A percentile compares a stretch with the other conserved stretches of the same genome.
Conservation (phyloP, 2,888 invertebrate species). For the Meiosimyza decipiens region DNA sequence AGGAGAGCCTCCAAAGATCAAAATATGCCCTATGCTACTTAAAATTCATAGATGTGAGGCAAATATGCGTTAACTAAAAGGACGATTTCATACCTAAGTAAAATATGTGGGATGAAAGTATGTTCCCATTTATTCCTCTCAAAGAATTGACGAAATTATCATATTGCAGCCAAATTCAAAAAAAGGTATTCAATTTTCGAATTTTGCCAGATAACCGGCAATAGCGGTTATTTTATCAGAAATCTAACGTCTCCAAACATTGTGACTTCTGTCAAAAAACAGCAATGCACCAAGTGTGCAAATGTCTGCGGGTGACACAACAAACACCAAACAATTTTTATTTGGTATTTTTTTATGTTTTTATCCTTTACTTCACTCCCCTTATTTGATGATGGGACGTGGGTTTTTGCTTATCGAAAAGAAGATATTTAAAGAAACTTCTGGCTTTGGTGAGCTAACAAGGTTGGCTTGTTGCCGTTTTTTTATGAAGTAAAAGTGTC, state of each 20-base stretch:
- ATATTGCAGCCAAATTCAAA: no score
- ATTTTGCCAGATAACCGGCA: no score
- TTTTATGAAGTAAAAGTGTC: constrained; percentile 7
- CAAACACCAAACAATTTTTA: constrained; percentile 66
- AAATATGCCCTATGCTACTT: no score
- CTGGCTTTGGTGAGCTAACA: not conserved
- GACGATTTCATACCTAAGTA: no score
- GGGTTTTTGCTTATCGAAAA: not conserved
- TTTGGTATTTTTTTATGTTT: constrained; percentile 56
- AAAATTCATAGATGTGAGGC: no score
- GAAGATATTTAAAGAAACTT: not conserved
- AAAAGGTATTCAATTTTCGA: no score
- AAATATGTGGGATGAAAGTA: no score
- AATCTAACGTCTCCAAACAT: constrained; percentile 30
- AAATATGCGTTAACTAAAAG: no score
- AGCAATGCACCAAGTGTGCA: constrained; percentile 46
- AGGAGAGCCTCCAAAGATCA: no score
- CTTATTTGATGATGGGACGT: not conserved
- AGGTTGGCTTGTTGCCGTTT: constrained; percentile 16
- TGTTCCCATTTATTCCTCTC: no score
- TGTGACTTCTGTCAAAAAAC: constrained; percentile 35
- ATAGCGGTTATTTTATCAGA: not conserved
- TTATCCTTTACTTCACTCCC: constrained; percentile 4
- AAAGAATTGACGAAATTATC: no score
- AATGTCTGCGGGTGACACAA: constrained; percentile 67